These are phyloP conservation scores for Vanessa atalanta DNA, from an alignment of 1,140 invertebrate genomes.

Conservation along the genomic window DNA sequence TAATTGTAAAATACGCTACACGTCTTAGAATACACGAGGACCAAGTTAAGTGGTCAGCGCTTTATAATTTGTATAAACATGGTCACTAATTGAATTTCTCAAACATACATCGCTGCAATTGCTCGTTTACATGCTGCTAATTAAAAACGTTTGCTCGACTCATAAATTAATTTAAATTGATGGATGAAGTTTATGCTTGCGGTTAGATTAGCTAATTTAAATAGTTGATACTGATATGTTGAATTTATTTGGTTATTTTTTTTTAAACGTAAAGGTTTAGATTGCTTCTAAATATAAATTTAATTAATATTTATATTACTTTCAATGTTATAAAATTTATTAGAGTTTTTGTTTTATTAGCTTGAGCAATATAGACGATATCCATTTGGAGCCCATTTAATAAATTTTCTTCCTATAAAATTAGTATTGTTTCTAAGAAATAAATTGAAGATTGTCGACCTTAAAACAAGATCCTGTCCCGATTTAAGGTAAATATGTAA, in stretches of 20 bases:
- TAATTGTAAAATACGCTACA: no score
- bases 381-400: no score
- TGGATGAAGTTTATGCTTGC: constrained; percentile 35
- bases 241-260: background rate
- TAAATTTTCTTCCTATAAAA: no score
- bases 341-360: no score
- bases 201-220: constrained; percentile 36
- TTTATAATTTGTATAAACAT: constrained; percentile 23
- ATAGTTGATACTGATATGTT: constrained; percentile 11
- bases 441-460: no score
- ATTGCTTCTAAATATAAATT: background rate
- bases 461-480: no score
- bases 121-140: constrained; percentile 39
- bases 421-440: no score
- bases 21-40: background rate
- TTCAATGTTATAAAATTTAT: no score
- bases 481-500: no score
- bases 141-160: constrained; percentile 40
- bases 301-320: no score
- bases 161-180: constrained; percentile 50
- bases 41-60: background rate
- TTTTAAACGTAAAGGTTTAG: background rate
- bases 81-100: constrained; percentile 38
- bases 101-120: constrained; percentile 27
- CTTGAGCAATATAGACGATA: no score